phyloP scores from a whole-genome alignment of 2,888 invertebrate genomes.

The Panzeria rudis region DNA sequence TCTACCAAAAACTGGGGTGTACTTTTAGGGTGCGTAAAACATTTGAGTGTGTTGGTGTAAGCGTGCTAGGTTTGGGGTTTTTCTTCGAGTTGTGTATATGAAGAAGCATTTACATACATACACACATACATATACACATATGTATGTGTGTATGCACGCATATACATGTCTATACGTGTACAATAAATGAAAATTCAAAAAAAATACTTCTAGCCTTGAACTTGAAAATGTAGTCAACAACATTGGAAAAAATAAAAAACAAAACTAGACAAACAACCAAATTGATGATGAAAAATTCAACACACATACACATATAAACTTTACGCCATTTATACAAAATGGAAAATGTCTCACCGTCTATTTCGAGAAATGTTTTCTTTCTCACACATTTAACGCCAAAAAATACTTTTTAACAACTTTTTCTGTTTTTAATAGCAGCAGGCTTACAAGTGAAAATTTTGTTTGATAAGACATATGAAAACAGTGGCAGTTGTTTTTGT shows the following conservation, averaged over 20 bases:
- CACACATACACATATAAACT: slow-evolving; percentile 7
- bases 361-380: slow-evolving; percentile 26
- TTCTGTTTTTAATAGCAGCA: slow-evolving; percentile 58
- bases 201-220: slow-evolving; percentile 77
- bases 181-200: slow-evolving; percentile 48
- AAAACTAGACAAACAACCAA: slow-evolving; percentile 66
- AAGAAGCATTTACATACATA: slow-evolving; percentile 1
- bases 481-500: slow-evolving; percentile 25
- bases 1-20: slow-evolving; percentile 35
- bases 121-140: not conserved
- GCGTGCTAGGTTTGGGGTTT: slow-evolving; percentile 20
- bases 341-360: slow-evolving; percentile 45
- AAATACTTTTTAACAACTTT: slow-evolving; percentile 38
- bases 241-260: slow-evolving; percentile 74
- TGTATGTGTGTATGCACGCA: too few species aligned
- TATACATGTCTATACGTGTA: slow-evolving; percentile 7
- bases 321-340: slow-evolving; percentile 18
- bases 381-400: slow-evolving; percentile 11
- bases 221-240: slow-evolving; percentile 79
- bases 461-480: slow-evolving; percentile 45
- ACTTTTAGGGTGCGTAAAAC: slow-evolving; percentile 46
- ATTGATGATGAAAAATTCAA: slow-evolving; percentile 56
- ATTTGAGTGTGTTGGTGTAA: not conserved
- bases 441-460: slow-evolving; percentile 59
- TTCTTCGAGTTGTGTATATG: slow-evolving; percentile 27